Conservation (phyloP, 2,888 invertebrate species). For the Amiota communis region DNA sequence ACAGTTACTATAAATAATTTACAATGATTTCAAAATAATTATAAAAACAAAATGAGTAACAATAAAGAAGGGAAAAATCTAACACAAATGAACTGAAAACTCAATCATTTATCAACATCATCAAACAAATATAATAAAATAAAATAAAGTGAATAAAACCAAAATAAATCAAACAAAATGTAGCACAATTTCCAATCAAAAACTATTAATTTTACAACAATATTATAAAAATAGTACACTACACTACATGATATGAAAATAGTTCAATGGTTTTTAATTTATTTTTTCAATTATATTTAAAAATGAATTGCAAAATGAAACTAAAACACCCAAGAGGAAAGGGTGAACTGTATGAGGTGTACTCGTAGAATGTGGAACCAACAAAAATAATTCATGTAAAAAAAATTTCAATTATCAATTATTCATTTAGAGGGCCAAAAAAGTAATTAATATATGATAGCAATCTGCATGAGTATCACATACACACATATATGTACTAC, state of each 20-base stretch:
- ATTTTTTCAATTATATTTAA: slow-evolving; percentile 42
- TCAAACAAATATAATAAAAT: slow-evolving; percentile 21
- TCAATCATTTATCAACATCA: slow-evolving; percentile 46
- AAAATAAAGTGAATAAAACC: slow-evolving; percentile 17
- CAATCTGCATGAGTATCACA: slow-evolving; percentile 21
- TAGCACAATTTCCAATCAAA: slow-evolving; percentile 51
- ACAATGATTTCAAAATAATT: slow-evolving; percentile 11
- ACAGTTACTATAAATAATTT: neutral
- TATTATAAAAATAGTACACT: neutral
- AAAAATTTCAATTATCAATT: slow-evolving; percentile 52
- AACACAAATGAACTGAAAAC: slow-evolving; percentile 38
- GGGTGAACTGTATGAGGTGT: neutral
- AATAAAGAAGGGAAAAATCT: slow-evolving; percentile 3
- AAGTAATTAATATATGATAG: slow-evolving; percentile 56
- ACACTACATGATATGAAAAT: neutral
- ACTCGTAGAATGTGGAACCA: neutral
- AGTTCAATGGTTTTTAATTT: slow-evolving; percentile 39
- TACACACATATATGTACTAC: too few relatives aligned
- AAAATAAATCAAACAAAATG: slow-evolving; percentile 15
- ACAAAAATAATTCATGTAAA: slow-evolving; percentile 34
- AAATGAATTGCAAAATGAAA: slow-evolving; percentile 40
- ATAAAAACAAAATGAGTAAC: too few relatives aligned
- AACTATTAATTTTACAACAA: slow-evolving; percentile 53
- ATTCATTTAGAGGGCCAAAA: slow-evolving; percentile 57
- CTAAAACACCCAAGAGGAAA: neutral